These are phyloP conservation scores for Falco berigora DNA, from an alignment of 2,797 vertebrate genomes.

Conservation along the genomic window DNA sequence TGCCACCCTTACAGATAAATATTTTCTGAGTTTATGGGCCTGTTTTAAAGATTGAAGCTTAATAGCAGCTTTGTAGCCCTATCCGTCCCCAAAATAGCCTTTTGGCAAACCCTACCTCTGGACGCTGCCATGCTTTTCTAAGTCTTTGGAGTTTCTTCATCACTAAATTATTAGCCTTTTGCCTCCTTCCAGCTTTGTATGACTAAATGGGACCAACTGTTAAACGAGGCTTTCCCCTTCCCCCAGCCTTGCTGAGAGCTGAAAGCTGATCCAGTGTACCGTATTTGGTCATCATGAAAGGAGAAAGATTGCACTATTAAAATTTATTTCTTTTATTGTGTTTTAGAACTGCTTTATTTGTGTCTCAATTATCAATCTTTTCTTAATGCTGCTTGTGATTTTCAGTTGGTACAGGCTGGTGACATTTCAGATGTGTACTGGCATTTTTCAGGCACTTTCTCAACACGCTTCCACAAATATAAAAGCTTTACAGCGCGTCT, in stretches of 20 bases:
- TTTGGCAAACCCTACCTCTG: slow-evolving; percentile 41
- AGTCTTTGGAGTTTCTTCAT: slow-evolving; percentile 37
- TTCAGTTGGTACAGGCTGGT: background rate
- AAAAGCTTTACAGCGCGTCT: background rate
- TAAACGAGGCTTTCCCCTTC: background rate
- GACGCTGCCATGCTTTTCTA: slow-evolving; percentile 30
- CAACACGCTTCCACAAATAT: background rate
- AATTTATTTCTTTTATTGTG: background rate
- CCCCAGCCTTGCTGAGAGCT: background rate
- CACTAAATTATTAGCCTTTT: slow-evolving; percentile 43
- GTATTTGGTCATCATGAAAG: slow-evolving; percentile 4
- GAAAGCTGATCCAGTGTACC: background rate
- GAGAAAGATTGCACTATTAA: background rate
- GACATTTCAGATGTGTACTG: background rate
- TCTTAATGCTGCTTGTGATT: background rate
- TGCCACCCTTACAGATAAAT: slow-evolving; percentile 77
- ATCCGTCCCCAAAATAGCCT: slow-evolving; percentile 47
- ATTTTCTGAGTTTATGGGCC: slow-evolving; percentile 73
- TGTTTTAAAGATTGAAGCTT: slow-evolving; percentile 67
- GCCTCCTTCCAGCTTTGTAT: background rate
- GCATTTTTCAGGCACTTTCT: background rate
- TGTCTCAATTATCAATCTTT: background rate
- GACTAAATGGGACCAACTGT: slow-evolving; percentile 1
- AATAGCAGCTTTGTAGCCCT: slow-evolving; percentile 71
- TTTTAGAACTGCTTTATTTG: background rate